Percentiles rank a stretch among this genome's conserved stretches.
phyloP scores from a whole-genome alignment of 2,113 vertebrate genomes.

The Salvator merianae region DNA sequence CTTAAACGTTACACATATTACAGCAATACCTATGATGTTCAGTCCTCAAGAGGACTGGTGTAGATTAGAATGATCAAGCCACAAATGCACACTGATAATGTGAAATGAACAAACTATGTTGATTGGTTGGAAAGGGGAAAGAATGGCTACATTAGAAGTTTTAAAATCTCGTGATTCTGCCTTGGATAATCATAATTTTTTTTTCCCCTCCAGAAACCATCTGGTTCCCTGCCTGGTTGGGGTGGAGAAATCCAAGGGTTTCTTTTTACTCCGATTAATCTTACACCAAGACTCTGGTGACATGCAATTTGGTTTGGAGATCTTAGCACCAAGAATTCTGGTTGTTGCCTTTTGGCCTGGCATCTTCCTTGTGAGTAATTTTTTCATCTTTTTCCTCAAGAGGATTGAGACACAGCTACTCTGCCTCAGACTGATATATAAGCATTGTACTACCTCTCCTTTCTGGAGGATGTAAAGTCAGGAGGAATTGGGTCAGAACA shows the following conservation, averaged over 20 bases:
- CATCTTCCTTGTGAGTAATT: too few relatives aligned
- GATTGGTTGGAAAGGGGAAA: background rate
- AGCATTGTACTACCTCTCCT: too few relatives aligned
- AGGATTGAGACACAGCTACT: too few relatives aligned
- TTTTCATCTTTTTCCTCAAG: too few relatives aligned
- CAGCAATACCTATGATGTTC: background rate
- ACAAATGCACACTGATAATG: background rate
- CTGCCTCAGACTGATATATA: too few relatives aligned
- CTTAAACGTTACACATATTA: background rate
- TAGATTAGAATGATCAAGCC: background rate
- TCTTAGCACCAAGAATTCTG: too few relatives aligned
- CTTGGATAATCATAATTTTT: background rate
- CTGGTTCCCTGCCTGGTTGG: slow-evolving; percentile 24
- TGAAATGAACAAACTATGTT: background rate
- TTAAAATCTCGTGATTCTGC: background rate
- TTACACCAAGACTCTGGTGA: background rate
- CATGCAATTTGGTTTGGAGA: too few relatives aligned
- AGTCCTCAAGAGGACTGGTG: background rate
- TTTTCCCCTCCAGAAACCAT: background rate
- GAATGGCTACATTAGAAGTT: background rate
- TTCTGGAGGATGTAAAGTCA: too few relatives aligned
- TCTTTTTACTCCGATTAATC: background rate
- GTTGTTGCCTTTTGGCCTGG: too few relatives aligned
- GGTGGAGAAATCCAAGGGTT: slow-evolving; percentile 28
- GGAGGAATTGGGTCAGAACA: too few relatives aligned